Base-by-base conservation (phyloP, 2,113 vertebrate species). In the human (Homo sapiens) region DNA sequence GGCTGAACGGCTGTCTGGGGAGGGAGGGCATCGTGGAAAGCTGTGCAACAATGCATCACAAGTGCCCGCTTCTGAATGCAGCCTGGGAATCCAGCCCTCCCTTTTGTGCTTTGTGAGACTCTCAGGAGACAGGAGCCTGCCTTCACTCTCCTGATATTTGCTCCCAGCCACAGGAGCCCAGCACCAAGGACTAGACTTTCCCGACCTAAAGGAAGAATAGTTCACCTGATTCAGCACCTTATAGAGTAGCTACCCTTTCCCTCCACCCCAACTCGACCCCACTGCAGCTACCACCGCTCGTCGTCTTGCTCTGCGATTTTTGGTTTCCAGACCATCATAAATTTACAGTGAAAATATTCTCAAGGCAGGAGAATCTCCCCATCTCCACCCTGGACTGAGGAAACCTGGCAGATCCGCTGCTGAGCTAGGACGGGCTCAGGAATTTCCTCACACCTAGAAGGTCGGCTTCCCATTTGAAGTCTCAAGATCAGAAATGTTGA, bases 401-500 rank as follows among this genome's bases (percentile, higher is more conserved):
- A 81, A 93, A 43, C 64, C 90, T 22, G 35, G 35, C 8, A 32
- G 86, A 59, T 7, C 61, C 23, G 25, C 25, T 30, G 25, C 30
- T 18, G 57, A 78, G 32, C n/a, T n/a, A 81, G 38, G 48, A 57
- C 3, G 0, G 79, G 25, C 18, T 35, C 45, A 10, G 61, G 1
- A 30, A 50, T 30, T 89, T 92, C 72, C 20, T 81, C 0, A 2
- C 17, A 76, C 52, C 48, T 12, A 43, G 35, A 91, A 32, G 27
- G 61, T 30, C 30, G n/a, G 45, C 75, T 78, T 92, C 68, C 45
- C 57, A 50, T 48, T 45, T 72, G 75, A 95, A 87, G 35, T 76
- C 70, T 92, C 59, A 80, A 90, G 93, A 78, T 92, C 17, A 96
- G 84, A 93, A 93, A 81, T n/a, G n/a, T 23, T 57, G 76, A 73